phyloP scores from a whole-genome alignment of 2,113 vertebrate genomes.

The Gambusia affinis region DNA sequence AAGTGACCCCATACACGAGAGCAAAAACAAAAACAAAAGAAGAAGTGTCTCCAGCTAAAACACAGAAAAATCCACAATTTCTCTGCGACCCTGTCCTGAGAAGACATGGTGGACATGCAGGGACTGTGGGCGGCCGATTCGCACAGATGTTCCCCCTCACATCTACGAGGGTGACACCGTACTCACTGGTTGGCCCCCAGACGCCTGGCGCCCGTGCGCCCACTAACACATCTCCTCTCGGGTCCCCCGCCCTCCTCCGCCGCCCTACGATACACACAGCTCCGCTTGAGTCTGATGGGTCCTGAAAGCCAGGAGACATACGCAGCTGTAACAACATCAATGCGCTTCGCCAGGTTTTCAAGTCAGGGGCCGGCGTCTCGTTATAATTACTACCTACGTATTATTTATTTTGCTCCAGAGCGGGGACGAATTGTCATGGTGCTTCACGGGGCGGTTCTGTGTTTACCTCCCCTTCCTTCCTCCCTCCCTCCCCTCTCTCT shows the following conservation, averaged over 20 bases:
- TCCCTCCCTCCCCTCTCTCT: constrained; percentile 45
- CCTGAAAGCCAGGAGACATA: constrained; percentile 77
- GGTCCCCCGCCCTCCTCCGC: constrained; percentile 21
- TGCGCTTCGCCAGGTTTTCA: constrained; percentile 79
- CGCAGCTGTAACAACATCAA: constrained; percentile 78
- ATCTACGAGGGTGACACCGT: constrained; percentile 70
- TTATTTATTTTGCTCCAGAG: constrained; percentile 60
- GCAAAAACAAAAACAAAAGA: not conserved
- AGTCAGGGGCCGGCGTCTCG: constrained; percentile 67
- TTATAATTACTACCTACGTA: constrained; percentile 75
- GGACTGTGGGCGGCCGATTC: constrained; percentile 58
- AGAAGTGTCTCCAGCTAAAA: constrained; percentile 17
- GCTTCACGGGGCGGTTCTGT: constrained; percentile 36
- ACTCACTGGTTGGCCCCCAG: constrained; percentile 56
- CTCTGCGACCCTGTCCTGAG: constrained; percentile 34
- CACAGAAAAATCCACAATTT: constrained; percentile 22
- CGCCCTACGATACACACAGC: constrained; percentile 33
- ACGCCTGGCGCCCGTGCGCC: constrained; percentile 39
- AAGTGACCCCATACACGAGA: not conserved
- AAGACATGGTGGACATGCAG: constrained; percentile 58
- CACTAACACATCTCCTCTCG: constrained; percentile 58
- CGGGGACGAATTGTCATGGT: constrained; percentile 49
- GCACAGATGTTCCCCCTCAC: constrained; percentile 79
- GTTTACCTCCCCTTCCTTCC: constrained; percentile 39
- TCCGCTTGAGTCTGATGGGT: constrained; percentile 78